phyloP scores from a whole-genome alignment of 2,113 vertebrate species.

The Acanthisitta chloris region DNA sequence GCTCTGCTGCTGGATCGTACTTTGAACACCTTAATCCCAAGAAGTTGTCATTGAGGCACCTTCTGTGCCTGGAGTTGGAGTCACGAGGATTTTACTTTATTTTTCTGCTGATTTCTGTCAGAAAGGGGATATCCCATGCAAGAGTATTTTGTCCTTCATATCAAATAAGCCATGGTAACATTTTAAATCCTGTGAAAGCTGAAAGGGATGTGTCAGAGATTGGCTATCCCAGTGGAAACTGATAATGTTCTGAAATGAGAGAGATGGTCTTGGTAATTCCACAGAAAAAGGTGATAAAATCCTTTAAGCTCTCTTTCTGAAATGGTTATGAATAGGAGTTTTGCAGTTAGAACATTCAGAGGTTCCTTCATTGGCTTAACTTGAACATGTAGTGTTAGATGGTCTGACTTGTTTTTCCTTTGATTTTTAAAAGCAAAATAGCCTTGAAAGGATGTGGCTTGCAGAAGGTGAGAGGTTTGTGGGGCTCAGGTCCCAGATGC shows the following conservation, averaged over 20 bases:
- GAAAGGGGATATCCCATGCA: not conserved
- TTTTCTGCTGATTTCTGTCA: not conserved
- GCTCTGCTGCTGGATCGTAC: too few species aligned
- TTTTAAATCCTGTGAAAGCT: not conserved
- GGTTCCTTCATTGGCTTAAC: not conserved
- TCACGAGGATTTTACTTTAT: not conserved
- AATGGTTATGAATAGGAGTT: not conserved
- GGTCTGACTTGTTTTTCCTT: not conserved
- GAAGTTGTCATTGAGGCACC: not conserved
- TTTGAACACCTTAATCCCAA: too few species aligned
- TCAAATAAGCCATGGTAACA: rapidly evolving
- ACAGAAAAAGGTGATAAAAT: not conserved
- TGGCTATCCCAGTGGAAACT: not conserved
- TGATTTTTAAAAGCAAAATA: not conserved
- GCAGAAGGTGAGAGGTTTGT: not conserved
- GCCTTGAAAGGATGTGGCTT: not conserved
- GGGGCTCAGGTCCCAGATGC: not conserved
- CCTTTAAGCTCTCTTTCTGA: not conserved
- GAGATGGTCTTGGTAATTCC: not conserved
- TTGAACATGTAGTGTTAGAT: not conserved
- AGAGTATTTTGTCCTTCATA: not conserved
- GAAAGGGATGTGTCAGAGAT: not conserved
- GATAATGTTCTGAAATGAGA: not conserved
- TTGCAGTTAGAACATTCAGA: not conserved
- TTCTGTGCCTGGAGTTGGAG: not conserved